Evolutionary conservation across 2,113 vertebrate species (phyloP).

Genomic region (Neolamprologus variostigma): DNA sequence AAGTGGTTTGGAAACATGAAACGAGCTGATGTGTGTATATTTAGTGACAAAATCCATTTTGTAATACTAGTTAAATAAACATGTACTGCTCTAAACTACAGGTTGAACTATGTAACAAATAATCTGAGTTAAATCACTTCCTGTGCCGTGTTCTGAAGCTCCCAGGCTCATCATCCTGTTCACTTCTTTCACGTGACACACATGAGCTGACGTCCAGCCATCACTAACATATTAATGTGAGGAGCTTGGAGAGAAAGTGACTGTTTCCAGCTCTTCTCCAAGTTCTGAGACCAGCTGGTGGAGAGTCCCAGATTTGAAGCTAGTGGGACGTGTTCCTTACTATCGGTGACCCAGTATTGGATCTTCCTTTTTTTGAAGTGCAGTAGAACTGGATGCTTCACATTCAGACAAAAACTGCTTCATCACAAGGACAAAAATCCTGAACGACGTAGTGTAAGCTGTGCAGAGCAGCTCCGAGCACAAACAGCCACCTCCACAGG

Average conservation of each 20-base stretch:
- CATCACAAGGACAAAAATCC: background rate
- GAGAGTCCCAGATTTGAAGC: background rate
- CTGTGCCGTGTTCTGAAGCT: background rate
- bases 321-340: background rate
- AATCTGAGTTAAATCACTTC: background rate
- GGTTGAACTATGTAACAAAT: background rate
- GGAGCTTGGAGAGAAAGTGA: background rate
- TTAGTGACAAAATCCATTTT: background rate
- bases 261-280: background rate
- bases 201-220: background rate
- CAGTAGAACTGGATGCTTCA: background rate
- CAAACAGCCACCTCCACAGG: background rate
- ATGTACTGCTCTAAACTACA: background rate
- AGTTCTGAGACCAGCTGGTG: background rate
- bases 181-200: background rate
- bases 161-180: background rate
- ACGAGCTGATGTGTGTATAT: background rate
- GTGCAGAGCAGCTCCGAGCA: background rate
- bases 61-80: background rate
- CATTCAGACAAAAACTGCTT: background rate
- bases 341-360: fast-evolving
- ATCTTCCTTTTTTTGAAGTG: background rate
- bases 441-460: background rate
- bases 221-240: background rate
- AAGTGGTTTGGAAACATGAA: background rate